Base-by-base conservation (phyloP, 2,113 vertebrate species). In the Brevimyrus niger region DNA sequence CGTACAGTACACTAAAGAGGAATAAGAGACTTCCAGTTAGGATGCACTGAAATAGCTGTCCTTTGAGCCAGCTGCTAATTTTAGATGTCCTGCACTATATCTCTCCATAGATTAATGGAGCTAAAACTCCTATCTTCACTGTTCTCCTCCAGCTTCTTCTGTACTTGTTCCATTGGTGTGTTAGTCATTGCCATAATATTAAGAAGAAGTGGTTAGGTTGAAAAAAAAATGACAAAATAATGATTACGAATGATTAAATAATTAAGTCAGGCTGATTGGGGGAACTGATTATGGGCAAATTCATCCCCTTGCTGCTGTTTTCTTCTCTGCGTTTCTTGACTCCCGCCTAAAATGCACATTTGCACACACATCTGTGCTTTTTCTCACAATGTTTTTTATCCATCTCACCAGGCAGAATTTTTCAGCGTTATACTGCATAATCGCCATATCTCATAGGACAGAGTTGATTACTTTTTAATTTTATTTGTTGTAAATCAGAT, bases 31-130 rank as follows among this genome's bases (percentile, higher is more conserved):
- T 42, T 90, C 82, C 83, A 89, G 91, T 89, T 83, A 89, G 87
- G 80, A 90, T 89, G 89, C 90, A 90, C 84, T 91, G 93, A 94
- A 92, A 93, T 92, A 92, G 92, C 94, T 91, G 50, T 93, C 93
- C 93, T 93, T 93, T 93, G 94, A 92, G 93, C 92, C 92, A 87
- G 88, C 15, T 91, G 94, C 93, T 96, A 96, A 95, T 95, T 95
- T 96, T 96, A 96, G 95, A 91, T 91, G 61, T 92, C 89, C 92
- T 92, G 92, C 92, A 80, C 92, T 91, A 91, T 91, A 89, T 92
- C 92, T 92, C 94, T 92, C 92, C 85, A 91, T 90, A 90, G 94
- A 94, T 89, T 91, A 90, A 89, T 86, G 91, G 93, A 93, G 91
- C 92, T 91, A 91, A 91, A 94, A 91, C 92, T 92, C 92, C 91